Evolutionary conservation across 2,113 vertebrate genomes (phyloP), one percentile per base, ranked within the genome.

Genomic region (Empidonax alnorum): DNA sequence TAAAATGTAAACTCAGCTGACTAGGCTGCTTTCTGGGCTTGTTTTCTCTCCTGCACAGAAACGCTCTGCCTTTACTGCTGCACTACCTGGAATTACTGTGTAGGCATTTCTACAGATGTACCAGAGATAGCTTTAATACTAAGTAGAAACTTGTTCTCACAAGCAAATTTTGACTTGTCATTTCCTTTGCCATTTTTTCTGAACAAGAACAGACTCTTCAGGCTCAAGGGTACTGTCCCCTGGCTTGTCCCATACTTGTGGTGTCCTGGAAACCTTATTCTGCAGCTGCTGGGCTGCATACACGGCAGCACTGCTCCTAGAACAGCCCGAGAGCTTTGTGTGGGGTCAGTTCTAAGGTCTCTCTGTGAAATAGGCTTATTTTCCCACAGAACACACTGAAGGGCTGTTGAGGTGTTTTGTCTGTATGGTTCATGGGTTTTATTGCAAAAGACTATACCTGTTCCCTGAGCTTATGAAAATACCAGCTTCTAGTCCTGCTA

Each of bases 91-190:
- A 97, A 97, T 90, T 92, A 92, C 80, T 93, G 94, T 92, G 94
- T 94, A 83, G 96, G 93, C 96, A 94, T 90, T 92, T 94, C 76
- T 94, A 47, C 56, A 94, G 96, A 94, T 93, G 92, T 90, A 96
- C 92, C 65, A 93, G 73, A 97, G 96, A 95, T 94, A 95, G 88
- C 86, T 76, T 90, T 71, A 96, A 92, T 74, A 71, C 74, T 89
- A 28, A 90, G 91, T 71, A 94, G 66, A 94, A 87, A 58, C 81
- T 87, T 69, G 58, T 89, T 96, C 69, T 76, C 83, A 87, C 41
- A 58, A 95, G 92, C 94, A 96, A 49, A 89, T 82, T 75, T 49
- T 93, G 76, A 84, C n/a, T 94, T 94, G 66, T 92, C 17, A 35
- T 95, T 96, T 94, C 95, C 91, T 95, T 94, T 93, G 80, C 67